These are phyloP conservation scores for Lithobius niger DNA, from an alignment of 1,140 invertebrate species.

Conservation along the genomic window DNA sequence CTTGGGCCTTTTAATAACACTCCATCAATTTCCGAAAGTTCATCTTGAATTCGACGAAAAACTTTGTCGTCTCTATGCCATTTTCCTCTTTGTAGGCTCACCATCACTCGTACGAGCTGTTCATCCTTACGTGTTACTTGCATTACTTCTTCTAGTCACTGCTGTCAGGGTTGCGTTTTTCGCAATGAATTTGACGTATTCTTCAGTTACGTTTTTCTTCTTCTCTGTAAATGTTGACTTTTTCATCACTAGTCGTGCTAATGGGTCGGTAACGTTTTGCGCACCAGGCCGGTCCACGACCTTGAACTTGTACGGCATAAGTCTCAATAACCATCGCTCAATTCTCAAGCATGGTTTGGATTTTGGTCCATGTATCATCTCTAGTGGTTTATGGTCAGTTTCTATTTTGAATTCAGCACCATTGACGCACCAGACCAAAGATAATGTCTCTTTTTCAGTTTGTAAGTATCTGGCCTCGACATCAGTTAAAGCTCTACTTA, in stretches of 20 bases:
- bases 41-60: not conserved
- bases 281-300: conserved; percentile 11
- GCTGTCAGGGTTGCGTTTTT: not conserved
- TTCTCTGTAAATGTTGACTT: not conserved
- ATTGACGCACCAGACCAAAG: conserved; percentile 23
- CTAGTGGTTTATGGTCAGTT: conserved; percentile 31
- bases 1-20: not conserved
- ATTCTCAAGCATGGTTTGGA: conserved; percentile 14
- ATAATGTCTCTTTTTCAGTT: conserved; percentile 31
- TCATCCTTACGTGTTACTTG: not conserved
- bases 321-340: conserved; percentile 17
- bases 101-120: not conserved
- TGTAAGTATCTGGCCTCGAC: conserved; percentile 29
- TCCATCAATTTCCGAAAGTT: not conserved
- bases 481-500: conserved; percentile 27
- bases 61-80: not conserved
- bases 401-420: conserved; percentile 26
- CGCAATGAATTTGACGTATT: not conserved
- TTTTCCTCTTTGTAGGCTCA: not conserved
- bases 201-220: not conserved
- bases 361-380: conserved; percentile 18
- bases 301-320: conserved; percentile 12
- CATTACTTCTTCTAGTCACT: not conserved
- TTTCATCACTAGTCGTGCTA: conserved; percentile 13
- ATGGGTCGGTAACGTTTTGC: conserved; percentile 17